These are phyloP conservation scores for Herpetotheres cachinnans DNA, from an alignment of 2,113 vertebrate genomes.

Conservation along the genomic window DNA sequence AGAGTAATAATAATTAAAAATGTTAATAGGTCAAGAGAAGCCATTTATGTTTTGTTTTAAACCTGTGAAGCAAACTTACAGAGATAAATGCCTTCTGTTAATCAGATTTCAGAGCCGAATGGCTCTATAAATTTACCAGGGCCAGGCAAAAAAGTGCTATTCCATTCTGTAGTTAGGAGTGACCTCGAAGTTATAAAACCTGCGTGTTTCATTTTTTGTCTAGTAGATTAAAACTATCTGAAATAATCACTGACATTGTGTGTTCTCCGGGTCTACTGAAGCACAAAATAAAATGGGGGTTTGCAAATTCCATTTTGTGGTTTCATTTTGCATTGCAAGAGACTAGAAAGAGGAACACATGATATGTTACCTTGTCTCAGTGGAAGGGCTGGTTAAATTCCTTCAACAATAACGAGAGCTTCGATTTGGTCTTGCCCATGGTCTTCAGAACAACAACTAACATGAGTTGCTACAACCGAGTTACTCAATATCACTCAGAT, in stretches of 20 bases:
- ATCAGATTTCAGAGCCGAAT: not conserved
- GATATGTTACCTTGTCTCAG: not conserved
- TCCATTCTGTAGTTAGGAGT: not conserved
- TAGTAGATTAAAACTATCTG: not conserved
- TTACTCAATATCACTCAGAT: not conserved
- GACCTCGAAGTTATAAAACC: not conserved
- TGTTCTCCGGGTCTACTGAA: not conserved
- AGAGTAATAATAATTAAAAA: not conserved
- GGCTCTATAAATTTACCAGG: not conserved
- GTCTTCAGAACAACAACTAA: not conserved
- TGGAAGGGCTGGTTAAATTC: not conserved
- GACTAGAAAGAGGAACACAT: not conserved
- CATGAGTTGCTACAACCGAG: not conserved
- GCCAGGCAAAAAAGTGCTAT: not conserved
- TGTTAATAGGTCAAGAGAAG: not conserved
- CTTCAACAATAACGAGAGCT: not conserved
- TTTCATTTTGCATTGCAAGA: not conserved
- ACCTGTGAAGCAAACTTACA: not conserved
- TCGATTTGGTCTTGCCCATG: not conserved
- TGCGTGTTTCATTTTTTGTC: not conserved
- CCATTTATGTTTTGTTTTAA: not conserved
- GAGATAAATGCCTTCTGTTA: not conserved
- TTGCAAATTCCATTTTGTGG: not conserved
- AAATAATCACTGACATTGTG: not conserved
- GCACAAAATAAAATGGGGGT: rapidly evolving